These are phyloP conservation scores for Caradrina clavipalpis DNA, from an alignment of 2,888 invertebrate species.

Conservation along the genomic window DNA sequence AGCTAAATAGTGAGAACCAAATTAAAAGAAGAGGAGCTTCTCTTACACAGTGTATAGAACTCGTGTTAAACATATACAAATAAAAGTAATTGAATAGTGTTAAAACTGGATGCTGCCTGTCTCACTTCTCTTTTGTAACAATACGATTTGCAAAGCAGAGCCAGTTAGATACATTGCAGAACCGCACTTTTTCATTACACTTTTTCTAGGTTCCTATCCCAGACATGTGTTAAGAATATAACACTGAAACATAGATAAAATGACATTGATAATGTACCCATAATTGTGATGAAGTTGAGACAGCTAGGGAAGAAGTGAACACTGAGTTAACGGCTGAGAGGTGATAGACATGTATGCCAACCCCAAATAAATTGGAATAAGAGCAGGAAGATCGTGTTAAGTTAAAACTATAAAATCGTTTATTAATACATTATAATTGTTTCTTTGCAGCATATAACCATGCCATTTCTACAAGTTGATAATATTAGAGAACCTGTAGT, in stretches of 20 bases:
- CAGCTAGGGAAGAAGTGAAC: no score
- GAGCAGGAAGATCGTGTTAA: no score
- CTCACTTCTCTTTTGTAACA: no score
- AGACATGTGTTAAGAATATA: no score
- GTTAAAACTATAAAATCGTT: background rate
- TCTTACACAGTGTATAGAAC: background rate
- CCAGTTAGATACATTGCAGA: no score
- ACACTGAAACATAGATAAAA: background rate
- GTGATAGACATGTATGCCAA: background rate
- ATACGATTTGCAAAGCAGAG: no score
- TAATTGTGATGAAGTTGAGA: background rate
- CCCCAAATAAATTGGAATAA: no score
- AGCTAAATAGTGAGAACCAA: background rate
- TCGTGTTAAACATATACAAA: no score
- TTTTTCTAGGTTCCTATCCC: no score
- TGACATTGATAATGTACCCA: background rate
- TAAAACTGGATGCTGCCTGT: no score
- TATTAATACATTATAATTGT: background rate
- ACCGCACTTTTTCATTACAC: no score
- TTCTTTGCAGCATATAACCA: constrained; percentile 1
- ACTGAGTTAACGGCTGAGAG: background rate
- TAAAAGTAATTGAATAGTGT: no score
- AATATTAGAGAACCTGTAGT: constrained; percentile 3
- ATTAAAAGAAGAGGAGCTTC: background rate
- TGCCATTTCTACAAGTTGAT: background rate